Base-by-base conservation (phyloP, 2,888 invertebrate genomes). In the Auanema sp. region DNA sequence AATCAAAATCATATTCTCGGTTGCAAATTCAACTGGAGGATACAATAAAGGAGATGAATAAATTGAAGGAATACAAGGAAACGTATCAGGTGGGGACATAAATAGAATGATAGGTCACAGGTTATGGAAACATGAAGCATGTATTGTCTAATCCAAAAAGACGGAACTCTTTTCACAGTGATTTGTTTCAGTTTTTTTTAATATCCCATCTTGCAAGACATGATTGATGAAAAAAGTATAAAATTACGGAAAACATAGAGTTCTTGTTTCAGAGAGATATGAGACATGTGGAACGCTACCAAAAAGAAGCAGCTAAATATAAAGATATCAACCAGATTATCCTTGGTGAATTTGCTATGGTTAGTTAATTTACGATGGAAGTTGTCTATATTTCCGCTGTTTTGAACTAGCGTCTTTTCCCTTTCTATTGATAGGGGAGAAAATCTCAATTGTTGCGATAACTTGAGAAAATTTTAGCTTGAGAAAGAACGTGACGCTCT, bases 291-390 rank as follows among this genome's bases (percentile, higher is more conserved):
- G 71, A 66, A 1, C 60, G 60, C 3, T 71, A 71, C 69, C 51
- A 64, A 25, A 62, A 61, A 24, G 75, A 75, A 61, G 61, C 68
- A 0, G 65, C 67, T 33, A 75, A 75, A 53, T 75, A 69, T 58
- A 69, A 67, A 42, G 75, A 75, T 25, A 64, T 75, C 51, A 75
- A 75, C 47, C 71, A 72, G 23, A 75, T 75, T n/a, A 61, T 73
- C 11, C 68, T 73, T 64, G 66, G 65, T 41, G 72, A 72, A 47
- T 72, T 68, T 49, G 58, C 58, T 23, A 69, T 70, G 53, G 61
- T 65, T 21, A 21, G 23, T 18, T 40, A 18, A 12, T 21, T 25
- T 52, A 43, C 16, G 47, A 6, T 33, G 8, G 33, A 33, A 3
- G 8, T 33, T 33, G 8, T 5, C 33, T 33, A 8, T 33, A 33